Evolutionary conservation across 2,888 invertebrate species (phyloP).

Genomic region (Spisula solida): DNA sequence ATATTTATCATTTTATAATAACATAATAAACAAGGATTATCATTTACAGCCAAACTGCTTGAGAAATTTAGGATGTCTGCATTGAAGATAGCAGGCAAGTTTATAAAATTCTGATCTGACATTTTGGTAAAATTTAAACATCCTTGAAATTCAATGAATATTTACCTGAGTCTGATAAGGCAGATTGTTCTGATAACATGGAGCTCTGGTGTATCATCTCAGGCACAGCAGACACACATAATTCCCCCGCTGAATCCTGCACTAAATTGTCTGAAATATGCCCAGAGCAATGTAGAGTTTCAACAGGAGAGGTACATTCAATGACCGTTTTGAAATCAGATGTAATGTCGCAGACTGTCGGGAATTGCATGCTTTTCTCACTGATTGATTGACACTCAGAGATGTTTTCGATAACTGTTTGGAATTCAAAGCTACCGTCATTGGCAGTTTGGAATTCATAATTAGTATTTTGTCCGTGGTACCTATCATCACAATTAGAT

Average conservation of each 20-base stretch:
- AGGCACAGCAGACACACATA: neutral
- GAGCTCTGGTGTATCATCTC: neutral
- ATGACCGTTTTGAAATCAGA: neutral
- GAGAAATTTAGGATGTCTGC: neutral
- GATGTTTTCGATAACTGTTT: neutral
- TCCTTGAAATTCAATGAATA: neutral
- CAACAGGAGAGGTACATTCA: neutral
- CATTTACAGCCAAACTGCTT: slow-evolving; percentile 24
- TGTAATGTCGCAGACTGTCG: neutral
- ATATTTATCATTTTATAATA: slow-evolving; percentile 28
- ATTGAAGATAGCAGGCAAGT: neutral
- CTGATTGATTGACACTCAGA: neutral
- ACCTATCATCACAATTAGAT: neutral
- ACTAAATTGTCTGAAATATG: neutral
- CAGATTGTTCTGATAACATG: neutral
- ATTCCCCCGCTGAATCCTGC: neutral
- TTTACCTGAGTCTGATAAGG: slow-evolving; percentile 1
- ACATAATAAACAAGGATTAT: slow-evolving; percentile 42
- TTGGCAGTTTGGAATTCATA: no score
- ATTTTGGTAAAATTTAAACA: slow-evolving; percentile 22
- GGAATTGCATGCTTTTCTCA: neutral
- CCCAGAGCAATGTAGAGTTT: neutral
- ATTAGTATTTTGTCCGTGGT: neutral
- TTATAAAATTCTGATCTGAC: neutral
- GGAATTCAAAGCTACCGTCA: neutral